Percentiles rank a stretch among this genome's conserved stretches.
phyloP scores from a whole-genome alignment of 2,888 invertebrate species.

The Macrophya alboannulata region DNA sequence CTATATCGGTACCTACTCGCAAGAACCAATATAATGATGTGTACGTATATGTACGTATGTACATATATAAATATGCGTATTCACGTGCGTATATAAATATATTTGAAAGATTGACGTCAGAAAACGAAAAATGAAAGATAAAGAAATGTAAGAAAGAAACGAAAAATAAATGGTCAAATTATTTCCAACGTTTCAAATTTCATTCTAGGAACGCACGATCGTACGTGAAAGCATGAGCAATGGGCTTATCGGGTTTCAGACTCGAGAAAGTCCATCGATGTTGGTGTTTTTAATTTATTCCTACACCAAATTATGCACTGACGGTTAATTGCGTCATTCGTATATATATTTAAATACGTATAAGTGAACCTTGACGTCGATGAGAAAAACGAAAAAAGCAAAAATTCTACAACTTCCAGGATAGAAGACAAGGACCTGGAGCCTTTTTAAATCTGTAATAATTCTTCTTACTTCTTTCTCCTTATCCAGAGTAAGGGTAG shows the following conservation, averaged over 20 bases:
- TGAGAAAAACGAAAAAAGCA: neutral
- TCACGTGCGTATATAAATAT: conserved; percentile 2
- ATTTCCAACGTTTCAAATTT: conserved; percentile 48
- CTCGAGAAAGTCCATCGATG: conserved; percentile 38
- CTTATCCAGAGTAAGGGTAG: neutral
- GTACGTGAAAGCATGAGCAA: conserved; percentile 46
- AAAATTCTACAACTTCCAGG: neutral
- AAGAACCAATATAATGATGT: neutral
- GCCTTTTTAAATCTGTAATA: neutral
- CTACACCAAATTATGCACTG: neutral
- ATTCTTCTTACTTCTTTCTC: no score
- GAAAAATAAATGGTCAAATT: conserved; percentile 23
- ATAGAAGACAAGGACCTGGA: neutral
- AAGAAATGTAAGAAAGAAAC: neutral
- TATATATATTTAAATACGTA: neutral
- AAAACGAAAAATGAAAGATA: neutral
- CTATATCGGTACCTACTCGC: neutral
- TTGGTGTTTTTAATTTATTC: conserved; percentile 45
- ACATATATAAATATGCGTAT: neutral
- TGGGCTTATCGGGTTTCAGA: conserved; percentile 50
- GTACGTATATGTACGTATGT: neutral
- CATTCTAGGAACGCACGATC: conserved; percentile 4
- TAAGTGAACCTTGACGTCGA: neutral
- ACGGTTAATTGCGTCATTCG: conserved; percentile 2
- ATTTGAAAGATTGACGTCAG: conserved; percentile 19